phyloP scores from a whole-genome alignment of 2,797 vertebrate genomes.

The Pogonophryne albipinna region DNA sequence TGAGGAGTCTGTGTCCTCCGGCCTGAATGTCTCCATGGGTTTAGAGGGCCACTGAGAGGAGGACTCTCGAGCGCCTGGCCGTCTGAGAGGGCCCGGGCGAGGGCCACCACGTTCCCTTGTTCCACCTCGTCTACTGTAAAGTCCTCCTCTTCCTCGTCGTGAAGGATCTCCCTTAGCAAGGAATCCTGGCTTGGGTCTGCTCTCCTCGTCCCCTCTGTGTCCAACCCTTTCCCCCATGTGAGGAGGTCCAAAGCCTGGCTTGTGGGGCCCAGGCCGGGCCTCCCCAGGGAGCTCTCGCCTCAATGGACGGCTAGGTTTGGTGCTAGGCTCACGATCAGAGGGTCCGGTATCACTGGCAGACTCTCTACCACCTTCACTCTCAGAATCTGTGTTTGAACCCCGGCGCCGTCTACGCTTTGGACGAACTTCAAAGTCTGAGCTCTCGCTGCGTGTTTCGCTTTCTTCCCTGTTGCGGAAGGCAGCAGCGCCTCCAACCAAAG shows the following conservation, averaged over 20 bases:
- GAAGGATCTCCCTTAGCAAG: slow-evolving; percentile 98
- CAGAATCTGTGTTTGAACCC: slow-evolving; percentile 96
- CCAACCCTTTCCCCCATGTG: slow-evolving; percentile 76
- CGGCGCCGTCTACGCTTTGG: slow-evolving; percentile 94
- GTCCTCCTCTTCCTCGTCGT: slow-evolving; percentile 92
- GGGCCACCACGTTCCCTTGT: slow-evolving; percentile 91
- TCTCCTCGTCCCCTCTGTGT: slow-evolving; percentile 89
- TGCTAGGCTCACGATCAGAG: slow-evolving; percentile 93
- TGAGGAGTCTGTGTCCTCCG: slow-evolving; percentile 88
- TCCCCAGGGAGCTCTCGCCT: slow-evolving; percentile 82
- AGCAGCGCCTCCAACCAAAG: slow-evolving; percentile 78
- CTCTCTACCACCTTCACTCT: slow-evolving; percentile 94
- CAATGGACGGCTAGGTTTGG: slow-evolving; percentile 83
- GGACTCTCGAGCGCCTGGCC: slow-evolving; percentile 87
- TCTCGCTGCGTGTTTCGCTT: slow-evolving; percentile 98
- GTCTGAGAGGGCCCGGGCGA: slow-evolving; percentile 89
- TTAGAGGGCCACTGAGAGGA: slow-evolving; percentile 87
- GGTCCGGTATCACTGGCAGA: slow-evolving; percentile 95
- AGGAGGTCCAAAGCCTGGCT: slow-evolving; percentile 77
- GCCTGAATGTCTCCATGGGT: slow-evolving; percentile 90
- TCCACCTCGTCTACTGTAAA: slow-evolving; percentile 90
- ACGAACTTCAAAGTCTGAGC: slow-evolving; percentile 97
- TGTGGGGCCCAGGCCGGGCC: slow-evolving; percentile 68
- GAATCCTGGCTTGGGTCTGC: slow-evolving; percentile 93
- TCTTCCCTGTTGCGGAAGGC: slow-evolving; percentile 94